Conservation (phyloP, 2,888 invertebrate genomes). For the Onchidella celtica region DNA sequence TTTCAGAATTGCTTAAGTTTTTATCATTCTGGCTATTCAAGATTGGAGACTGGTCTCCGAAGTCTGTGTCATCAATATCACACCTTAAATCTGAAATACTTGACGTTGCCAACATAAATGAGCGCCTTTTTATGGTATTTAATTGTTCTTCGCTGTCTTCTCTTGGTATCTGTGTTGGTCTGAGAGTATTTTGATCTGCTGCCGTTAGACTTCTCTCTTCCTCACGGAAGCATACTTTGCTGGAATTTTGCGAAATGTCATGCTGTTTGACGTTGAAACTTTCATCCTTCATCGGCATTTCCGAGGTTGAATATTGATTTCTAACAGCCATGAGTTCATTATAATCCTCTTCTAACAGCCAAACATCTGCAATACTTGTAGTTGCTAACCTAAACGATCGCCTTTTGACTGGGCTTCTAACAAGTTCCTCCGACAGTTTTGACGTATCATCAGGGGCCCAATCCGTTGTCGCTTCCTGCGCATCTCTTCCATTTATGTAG, state of each 20-base stretch:
- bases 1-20: not conserved
- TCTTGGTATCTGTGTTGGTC: too few relatives aligned
- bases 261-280: not conserved
- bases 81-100: slow-evolving; percentile 28
- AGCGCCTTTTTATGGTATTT: not conserved
- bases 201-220: too few relatives aligned
- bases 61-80: not conserved
- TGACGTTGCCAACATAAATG: slow-evolving; percentile 10
- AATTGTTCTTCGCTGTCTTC: not conserved
- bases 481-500: not conserved
- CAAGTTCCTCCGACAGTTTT: not conserved
- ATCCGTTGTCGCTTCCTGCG: not conserved
- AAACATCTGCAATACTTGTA: not conserved
- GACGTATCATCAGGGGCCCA: too few relatives aligned
- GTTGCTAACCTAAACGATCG: slow-evolving; percentile 10
- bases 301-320: too few relatives aligned
- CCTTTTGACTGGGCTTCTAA: not conserved
- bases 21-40: too few relatives aligned
- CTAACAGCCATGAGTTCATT: not conserved
- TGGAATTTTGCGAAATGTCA: too few relatives aligned
- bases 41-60: not conserved
- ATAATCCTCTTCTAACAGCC: not conserved
- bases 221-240: too few relatives aligned
- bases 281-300: not conserved
- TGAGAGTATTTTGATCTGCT: too few relatives aligned